Conservation (phyloP, 2,797 vertebrate genomes). For the Fratercula arctica region DNA sequence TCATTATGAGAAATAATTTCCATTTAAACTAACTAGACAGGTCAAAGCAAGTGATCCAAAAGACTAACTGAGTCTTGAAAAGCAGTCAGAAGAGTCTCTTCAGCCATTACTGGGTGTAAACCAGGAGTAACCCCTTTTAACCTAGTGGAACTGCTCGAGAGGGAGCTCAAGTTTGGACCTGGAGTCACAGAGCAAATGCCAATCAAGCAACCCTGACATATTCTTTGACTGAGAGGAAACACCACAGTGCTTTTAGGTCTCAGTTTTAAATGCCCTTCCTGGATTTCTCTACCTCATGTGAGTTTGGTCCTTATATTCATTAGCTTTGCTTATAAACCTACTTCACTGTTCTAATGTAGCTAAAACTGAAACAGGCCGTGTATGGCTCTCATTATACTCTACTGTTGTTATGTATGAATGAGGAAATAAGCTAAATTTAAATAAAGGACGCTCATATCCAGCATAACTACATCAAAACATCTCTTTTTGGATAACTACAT, state of each 20-base stretch:
- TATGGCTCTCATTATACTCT: not conserved
- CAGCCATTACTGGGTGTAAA: not conserved
- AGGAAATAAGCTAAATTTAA: constrained; percentile 29
- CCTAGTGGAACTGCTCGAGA: not conserved
- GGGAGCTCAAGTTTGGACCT: not conserved
- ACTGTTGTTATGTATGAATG: not conserved
- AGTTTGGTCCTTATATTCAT: not conserved
- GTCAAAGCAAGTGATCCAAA: not conserved
- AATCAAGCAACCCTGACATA: not conserved
- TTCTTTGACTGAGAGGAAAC: not conserved
- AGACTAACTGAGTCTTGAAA: not conserved
- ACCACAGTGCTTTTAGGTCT: not conserved
- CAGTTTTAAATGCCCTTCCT: not conserved
- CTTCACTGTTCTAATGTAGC: not conserved
- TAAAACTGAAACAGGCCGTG: not conserved
- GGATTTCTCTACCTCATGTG: not conserved
- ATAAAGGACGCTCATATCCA: not conserved
- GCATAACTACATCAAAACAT: not conserved
- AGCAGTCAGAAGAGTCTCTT: not conserved
- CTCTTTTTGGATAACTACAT: not conserved
- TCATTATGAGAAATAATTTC: not conserved
- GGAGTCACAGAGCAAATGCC: not conserved
- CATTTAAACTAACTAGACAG: not conserved
- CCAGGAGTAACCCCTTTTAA: not conserved
- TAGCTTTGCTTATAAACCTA: not conserved